Base-by-base conservation (phyloP, 2,888 invertebrate genomes). In the Heliconius hortense region DNA sequence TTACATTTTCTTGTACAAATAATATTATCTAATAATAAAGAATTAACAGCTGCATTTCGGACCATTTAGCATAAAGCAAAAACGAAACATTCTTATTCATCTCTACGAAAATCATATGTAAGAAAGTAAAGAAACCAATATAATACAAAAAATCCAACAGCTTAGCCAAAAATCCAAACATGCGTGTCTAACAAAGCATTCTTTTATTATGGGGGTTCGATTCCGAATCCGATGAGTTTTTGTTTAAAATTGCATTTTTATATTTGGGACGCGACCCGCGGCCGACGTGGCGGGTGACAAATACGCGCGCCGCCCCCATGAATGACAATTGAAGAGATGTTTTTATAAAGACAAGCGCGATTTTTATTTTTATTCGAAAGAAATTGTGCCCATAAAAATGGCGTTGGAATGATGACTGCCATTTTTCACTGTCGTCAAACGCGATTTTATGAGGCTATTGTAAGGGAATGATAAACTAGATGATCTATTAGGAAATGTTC, bases 201-300 rank as follows among this genome's bases (percentile, higher is more conserved):
- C 89, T 90, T 92, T 90, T 91, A 91, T 91, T 90, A 90, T 87
- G 87, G 87, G 92, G 91, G 92, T 89, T 90, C 89, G 86, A 84
- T 48, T 18, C 18, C 48, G 21, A 48, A 89, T 86, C 85, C 85
- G 83, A 85, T 83, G 87, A 89, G 88, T 91, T 91, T 91, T 92
- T 90, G 89, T 92, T 93, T 93, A 93, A 94, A 93, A 93, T 94
- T 93, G 93, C 93, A 93, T 93, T 93, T 93, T 93, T 92, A 93
- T 93, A 92, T 93, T 94, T 92, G 92, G 89, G 88, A 89, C 93
- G 92, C 91, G 89, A 88, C 88, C 89, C 90, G 89, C 87, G 83
- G 85, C 86, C 88, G 88, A 86, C 89, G 90, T 85, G 88, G 85
- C 87, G 89, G 88, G 91, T 94, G 94, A 94, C 94, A 94, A 94